Conservation (phyloP, 2,113 vertebrate species). For the Panthera uncia region DNA sequence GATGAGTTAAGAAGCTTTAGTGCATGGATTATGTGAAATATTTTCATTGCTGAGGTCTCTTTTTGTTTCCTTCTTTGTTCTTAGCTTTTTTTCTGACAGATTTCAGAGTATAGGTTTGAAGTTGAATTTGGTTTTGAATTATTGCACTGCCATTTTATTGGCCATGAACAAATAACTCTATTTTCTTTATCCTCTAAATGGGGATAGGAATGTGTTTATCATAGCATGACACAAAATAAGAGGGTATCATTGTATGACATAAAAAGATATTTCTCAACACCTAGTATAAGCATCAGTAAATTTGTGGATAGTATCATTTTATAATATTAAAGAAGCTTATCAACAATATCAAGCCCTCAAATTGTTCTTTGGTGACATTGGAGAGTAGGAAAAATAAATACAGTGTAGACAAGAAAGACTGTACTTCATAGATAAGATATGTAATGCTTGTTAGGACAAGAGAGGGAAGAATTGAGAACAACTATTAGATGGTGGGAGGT, state of each 20-base stretch:
- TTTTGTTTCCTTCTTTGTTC: not conserved
- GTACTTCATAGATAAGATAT: not conserved
- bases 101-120: not conserved
- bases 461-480: not conserved
- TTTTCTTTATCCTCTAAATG: not conserved
- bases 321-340: not conserved
- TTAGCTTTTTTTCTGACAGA: slow-evolving; percentile 18
- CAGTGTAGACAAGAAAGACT: not conserved
- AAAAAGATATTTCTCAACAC: not conserved
- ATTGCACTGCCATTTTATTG: not conserved
- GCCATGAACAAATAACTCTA: not conserved
- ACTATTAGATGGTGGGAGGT: not conserved
- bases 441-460: not conserved
- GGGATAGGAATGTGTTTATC: not conserved
- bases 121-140: not conserved
- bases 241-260: not conserved
- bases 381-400: not conserved
- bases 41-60: not conserved
- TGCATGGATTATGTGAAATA: not conserved
- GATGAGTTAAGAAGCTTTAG: not conserved
- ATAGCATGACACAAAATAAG: not conserved
- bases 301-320: not conserved
- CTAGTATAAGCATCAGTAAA: not conserved
- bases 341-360: not conserved
- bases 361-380: not conserved